phyloP scores from a whole-genome alignment of 1,140 invertebrate species.

The Anastatus disparis region DNA sequence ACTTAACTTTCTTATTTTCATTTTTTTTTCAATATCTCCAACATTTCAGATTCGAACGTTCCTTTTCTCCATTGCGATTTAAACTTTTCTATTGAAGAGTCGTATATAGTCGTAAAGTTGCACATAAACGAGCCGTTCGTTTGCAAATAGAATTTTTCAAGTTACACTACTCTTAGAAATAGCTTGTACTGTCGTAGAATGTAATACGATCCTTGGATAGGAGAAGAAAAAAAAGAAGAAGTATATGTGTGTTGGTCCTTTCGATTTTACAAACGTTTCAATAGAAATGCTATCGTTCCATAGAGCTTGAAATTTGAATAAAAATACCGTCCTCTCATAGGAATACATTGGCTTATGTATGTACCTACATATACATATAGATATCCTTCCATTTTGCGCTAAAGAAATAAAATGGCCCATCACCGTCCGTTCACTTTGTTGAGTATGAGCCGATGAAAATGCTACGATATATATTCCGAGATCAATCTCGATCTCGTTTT shows the following conservation, averaged over 20 bases:
- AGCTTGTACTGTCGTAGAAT: neutral
- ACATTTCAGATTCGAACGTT: too few species aligned
- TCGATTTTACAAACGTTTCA: too few species aligned
- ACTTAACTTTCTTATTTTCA: slow-evolving; percentile 9
- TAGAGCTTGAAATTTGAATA: slow-evolving; percentile 47
- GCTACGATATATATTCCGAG: too few species aligned
- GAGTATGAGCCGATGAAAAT: neutral
- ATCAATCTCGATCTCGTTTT: too few species aligned
- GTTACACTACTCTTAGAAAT: neutral
- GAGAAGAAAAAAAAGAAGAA: neutral
- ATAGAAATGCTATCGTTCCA: neutral
- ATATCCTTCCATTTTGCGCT: too few species aligned
- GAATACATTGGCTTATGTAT: neutral
- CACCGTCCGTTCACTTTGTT: neutral
- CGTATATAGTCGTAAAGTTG: neutral
- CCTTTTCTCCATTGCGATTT: slow-evolving; percentile 36
- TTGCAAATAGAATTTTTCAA: slow-evolving; percentile 27
- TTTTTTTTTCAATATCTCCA: too few species aligned
- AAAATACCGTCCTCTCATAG: slow-evolving; percentile 49
- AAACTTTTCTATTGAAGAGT: slow-evolving; percentile 27
- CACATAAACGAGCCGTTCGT: neutral
- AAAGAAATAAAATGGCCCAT: neutral
- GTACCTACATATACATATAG: too few species aligned
- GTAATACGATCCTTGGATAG: too few species aligned
- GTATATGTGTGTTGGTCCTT: neutral